Percentiles rank a stretch among this genome's conserved stretches.
These are phyloP conservation scores for Archocentrus centrarchus DNA, from an alignment of 2,113 vertebrate genomes.

Conservation along the genomic window DNA sequence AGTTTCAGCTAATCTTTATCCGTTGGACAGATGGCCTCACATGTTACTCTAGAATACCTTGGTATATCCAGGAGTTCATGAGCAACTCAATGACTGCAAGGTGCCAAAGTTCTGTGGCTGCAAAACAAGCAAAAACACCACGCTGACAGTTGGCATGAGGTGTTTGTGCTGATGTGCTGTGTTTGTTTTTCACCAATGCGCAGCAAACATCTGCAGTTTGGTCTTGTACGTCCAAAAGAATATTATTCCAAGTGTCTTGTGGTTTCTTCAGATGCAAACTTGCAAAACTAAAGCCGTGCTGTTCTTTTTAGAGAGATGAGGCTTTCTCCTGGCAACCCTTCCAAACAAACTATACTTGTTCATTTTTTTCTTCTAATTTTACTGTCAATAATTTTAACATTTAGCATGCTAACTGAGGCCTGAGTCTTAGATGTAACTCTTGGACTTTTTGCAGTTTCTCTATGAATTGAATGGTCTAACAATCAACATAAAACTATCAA, in stretches of 20 bases:
- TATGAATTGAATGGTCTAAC: not conserved
- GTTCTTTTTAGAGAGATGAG: too few relatives aligned
- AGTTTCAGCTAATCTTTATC: not conserved
- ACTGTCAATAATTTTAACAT: too few relatives aligned
- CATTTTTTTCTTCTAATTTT: too few relatives aligned
- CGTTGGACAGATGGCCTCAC: not conserved
- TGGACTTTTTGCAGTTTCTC: not conserved
- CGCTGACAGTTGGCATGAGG: not conserved
- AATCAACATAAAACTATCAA: not conserved
- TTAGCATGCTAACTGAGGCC: too few relatives aligned
- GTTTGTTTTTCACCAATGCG: not conserved
- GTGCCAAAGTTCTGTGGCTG: not conserved
- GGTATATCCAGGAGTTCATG: accelerated
- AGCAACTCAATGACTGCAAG: not conserved
- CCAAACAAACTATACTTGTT: too few relatives aligned
- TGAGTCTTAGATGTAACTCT: not conserved
- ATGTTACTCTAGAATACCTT: not conserved
- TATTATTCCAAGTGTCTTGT: too few relatives aligned
- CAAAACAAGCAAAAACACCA: not conserved
- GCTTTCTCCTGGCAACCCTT: too few relatives aligned
- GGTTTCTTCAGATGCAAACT: too few relatives aligned
- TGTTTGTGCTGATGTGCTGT: not conserved
- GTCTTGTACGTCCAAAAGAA: too few relatives aligned
- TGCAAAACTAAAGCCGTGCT: too few relatives aligned
- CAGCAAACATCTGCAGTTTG: too few relatives aligned